These are phyloP conservation scores for Camelus bactrianus DNA, from an alignment of 2,113 vertebrate species.

Conservation along the genomic window DNA sequence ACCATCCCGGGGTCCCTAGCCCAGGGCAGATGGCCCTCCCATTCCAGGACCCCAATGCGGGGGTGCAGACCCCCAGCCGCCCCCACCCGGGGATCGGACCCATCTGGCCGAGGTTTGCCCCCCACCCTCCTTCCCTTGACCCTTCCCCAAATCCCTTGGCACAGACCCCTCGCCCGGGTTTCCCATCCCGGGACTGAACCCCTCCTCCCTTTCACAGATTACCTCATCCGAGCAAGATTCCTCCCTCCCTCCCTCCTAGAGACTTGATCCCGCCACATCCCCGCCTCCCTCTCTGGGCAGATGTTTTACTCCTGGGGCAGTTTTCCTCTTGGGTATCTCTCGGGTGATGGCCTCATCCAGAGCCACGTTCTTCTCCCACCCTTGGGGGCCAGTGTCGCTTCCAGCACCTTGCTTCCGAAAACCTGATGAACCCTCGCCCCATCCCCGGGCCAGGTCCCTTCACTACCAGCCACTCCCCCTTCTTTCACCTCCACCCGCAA, in stretches of 20 bases:
- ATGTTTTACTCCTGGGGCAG: conserved; percentile 77
- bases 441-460: conserved; percentile 31
- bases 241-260: conserved; percentile 79
- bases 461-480: conserved; percentile 74
- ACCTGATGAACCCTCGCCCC: conserved; percentile 10
- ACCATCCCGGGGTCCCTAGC: conserved; percentile 51
- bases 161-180: conserved; percentile 75
- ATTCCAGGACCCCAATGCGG: background rate
- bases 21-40: conserved; percentile 56
- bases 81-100: conserved; percentile 32
- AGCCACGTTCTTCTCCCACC: conserved; percentile 15
- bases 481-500: conserved; percentile 7
- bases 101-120: background rate
- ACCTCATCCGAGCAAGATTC: conserved; percentile 82
- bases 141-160: conserved; percentile 74
- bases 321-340: conserved; percentile 69
- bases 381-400: background rate
- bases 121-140: conserved; percentile 19
- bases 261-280: conserved; percentile 82
- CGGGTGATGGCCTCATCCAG: conserved; percentile 52
- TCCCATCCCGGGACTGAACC: conserved; percentile 80
- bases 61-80: conserved; percentile 46
- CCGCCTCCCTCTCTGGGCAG: conserved; percentile 79
- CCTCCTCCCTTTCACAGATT: conserved; percentile 82
- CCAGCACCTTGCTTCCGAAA: conserved; percentile 46